These are phyloP conservation scores for Corvus cornix DNA, from an alignment of 2,113 vertebrate species.

Conservation along the genomic window DNA sequence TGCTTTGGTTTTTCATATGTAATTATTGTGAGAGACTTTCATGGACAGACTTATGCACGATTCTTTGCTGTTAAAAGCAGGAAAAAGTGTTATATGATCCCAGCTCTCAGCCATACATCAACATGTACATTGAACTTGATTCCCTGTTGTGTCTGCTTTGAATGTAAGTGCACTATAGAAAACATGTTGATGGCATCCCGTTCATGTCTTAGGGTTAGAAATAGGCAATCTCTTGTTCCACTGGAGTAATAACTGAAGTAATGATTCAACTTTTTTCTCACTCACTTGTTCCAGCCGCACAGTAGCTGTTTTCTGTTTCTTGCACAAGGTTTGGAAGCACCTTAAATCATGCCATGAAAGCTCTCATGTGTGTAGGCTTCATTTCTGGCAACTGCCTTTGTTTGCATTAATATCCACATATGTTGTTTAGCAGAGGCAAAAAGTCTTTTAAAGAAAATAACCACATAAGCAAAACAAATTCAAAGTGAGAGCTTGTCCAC, in stretches of 20 bases:
- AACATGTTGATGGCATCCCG: background rate
- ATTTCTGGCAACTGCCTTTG: background rate
- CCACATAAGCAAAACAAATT: background rate
- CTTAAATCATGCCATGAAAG: background rate
- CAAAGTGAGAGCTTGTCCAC: background rate
- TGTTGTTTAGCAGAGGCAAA: background rate
- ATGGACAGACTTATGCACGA: background rate
- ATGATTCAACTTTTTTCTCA: background rate
- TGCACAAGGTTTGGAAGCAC: background rate
- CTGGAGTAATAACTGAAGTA: background rate
- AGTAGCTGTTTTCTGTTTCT: background rate
- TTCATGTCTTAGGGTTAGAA: background rate
- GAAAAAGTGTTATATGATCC: background rate
- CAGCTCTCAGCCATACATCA: background rate
- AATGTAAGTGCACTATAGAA: background rate
- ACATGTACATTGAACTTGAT: accelerated
- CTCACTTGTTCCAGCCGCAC: background rate
- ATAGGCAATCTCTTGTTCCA: background rate
- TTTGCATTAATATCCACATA: background rate
- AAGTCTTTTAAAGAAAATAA: background rate
- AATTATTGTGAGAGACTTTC: background rate
- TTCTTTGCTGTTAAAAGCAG: background rate
- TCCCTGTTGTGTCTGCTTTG: background rate
- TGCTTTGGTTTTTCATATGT: background rate
- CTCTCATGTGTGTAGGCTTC: background rate